phyloP scores from a whole-genome alignment of 2,113 vertebrate genomes.

The Rhinolophus sinicus region DNA sequence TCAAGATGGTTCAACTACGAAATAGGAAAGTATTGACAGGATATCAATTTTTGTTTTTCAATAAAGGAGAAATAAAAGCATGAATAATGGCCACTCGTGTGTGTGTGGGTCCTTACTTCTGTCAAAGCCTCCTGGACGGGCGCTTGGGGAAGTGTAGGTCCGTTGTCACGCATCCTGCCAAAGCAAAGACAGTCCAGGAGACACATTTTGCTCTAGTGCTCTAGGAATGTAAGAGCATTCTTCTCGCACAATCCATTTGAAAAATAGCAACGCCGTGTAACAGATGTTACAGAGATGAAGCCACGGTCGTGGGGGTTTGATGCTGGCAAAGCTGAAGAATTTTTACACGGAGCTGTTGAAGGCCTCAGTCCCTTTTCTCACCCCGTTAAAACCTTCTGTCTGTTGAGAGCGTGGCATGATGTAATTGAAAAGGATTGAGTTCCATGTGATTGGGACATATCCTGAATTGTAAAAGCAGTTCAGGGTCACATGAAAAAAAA shows the following conservation, averaged over 20 bases:
- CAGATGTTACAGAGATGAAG: neutral
- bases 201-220: slow-evolving; percentile 16
- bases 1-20: slow-evolving; percentile 66
- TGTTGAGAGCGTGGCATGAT: neutral
- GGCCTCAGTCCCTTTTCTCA: no score
- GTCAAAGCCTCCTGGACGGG: neutral
- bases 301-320: neutral
- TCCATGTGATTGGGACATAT: neutral
- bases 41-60: slow-evolving; percentile 1
- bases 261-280: neutral
- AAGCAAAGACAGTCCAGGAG: neutral
- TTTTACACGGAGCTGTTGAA: neutral
- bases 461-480: neutral
- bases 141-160: neutral
- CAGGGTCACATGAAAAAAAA: neutral
- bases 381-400: neutral
- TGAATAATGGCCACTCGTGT: neutral
- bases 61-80: slow-evolving; percentile 35
- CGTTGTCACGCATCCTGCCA: neutral
- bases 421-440: neutral
- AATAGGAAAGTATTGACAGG: slow-evolving; percentile 59
- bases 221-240: neutral
- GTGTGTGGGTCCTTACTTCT: slow-evolving; percentile 2
- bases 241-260: neutral
- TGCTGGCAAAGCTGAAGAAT: neutral